Conservation (phyloP, 2,113 vertebrate species). For the Lampris megalopsis region DNA sequence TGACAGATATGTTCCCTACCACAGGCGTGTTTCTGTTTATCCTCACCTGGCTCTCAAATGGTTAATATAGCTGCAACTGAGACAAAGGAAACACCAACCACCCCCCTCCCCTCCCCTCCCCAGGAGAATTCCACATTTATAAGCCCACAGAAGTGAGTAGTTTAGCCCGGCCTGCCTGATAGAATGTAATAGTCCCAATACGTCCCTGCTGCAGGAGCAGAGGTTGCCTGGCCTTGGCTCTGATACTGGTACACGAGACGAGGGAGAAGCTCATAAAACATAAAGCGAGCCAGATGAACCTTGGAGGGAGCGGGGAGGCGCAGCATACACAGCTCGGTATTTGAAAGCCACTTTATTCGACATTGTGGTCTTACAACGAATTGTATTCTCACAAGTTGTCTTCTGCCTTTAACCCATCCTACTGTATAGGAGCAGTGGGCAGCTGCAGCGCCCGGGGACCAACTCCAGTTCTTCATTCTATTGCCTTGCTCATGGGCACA, state of each 20-base stretch:
- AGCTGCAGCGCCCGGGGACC: no score
- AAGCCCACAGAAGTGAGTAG: neutral
- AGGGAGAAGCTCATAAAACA: neutral
- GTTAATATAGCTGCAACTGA: neutral
- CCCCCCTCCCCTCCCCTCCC: neutral
- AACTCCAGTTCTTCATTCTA: no score
- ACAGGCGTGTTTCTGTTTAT: neutral
- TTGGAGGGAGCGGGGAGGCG: neutral
- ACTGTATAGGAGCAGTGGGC: no score
- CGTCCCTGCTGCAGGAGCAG: neutral
- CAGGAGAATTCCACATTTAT: neutral
- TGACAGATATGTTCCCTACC: neutral
- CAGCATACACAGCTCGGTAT: neutral
- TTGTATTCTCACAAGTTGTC: no score
- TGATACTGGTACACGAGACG: constrained; percentile 1
- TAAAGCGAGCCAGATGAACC: neutral
- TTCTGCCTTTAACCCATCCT: no score
- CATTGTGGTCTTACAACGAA: no score
- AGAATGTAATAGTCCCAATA: neutral
- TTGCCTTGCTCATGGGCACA: no score
- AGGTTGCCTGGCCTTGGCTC: neutral
- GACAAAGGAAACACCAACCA: neutral
- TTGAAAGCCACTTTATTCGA: no score
- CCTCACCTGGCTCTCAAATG: neutral
- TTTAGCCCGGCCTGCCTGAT: neutral